Conservation (phyloP, 1,140 invertebrate species). For the Caenorhabditis tropicalis region DNA sequence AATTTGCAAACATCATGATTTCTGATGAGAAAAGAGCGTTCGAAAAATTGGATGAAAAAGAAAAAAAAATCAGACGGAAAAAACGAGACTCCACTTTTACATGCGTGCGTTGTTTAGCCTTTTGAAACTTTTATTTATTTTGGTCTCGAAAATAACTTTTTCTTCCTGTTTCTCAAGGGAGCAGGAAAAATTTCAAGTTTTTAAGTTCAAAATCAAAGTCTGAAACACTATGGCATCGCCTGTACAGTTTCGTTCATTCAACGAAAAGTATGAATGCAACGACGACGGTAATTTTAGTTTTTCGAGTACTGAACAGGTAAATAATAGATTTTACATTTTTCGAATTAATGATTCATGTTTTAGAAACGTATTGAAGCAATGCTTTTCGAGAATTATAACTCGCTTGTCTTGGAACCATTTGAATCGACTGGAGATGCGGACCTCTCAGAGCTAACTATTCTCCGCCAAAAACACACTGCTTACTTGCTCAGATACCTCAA, state of each 20-base stretch:
- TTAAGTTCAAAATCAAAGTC: too few species aligned
- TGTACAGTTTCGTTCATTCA: slow-evolving; percentile 42
- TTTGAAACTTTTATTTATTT: not conserved
- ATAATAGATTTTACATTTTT: not conserved
- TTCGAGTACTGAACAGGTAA: slow-evolving; percentile 54
- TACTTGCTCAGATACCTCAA: slow-evolving; percentile 49
- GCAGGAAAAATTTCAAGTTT: too few species aligned
- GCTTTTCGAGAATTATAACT: slow-evolving; percentile 44
- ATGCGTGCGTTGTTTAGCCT: not conserved
- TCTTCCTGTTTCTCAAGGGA: not conserved
- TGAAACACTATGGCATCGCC: not conserved
- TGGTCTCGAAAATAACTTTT: not conserved
- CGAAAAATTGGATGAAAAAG: not conserved
- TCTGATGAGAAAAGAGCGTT: slow-evolving; percentile 20
- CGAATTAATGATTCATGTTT: not conserved
- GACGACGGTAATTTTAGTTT: slow-evolving; percentile 47
- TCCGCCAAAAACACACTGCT: slow-evolving; percentile 25
- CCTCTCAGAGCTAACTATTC: not conserved
- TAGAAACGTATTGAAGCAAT: slow-evolving; percentile 49
- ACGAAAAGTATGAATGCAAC: slow-evolving; percentile 31
- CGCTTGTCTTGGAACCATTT: not conserved
- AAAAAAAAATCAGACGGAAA: slow-evolving; percentile 30
- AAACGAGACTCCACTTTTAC: not conserved
- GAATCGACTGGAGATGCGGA: slow-evolving; percentile 1
- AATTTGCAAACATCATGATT: not conserved